Percentiles rank a stretch among this genome's conserved stretches.
phyloP scores from a whole-genome alignment of 1,140 invertebrate genomes.

The Hydropsyche tenuis region DNA sequence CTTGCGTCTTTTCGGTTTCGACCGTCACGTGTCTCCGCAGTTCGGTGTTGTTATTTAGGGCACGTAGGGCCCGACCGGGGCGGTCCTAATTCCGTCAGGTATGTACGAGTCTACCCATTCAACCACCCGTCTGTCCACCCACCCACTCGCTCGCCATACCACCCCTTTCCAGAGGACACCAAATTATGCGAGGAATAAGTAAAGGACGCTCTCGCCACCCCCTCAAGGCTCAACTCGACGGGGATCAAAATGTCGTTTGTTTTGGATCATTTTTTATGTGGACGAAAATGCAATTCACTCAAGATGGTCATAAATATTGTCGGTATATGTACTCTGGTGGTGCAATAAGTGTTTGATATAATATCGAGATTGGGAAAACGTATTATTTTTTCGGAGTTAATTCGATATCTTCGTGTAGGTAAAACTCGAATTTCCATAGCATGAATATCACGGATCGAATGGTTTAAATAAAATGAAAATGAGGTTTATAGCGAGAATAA shows the following conservation, averaged over 20 bases:
- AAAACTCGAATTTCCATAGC: too few relatives aligned
- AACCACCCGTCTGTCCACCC: too few relatives aligned
- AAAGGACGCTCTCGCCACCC: conserved; percentile 14
- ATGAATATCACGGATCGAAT: too few relatives aligned
- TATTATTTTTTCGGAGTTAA: too few relatives aligned
- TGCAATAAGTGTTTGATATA: too few relatives aligned
- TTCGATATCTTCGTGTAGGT: too few relatives aligned
- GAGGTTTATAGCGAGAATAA: too few relatives aligned
- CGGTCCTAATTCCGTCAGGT: conserved; percentile 25
- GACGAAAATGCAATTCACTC: too few relatives aligned
- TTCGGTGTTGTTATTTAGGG: conserved; percentile 22
- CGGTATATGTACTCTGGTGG: too few relatives aligned
- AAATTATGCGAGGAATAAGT: conserved; percentile 34
- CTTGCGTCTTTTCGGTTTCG: not conserved
- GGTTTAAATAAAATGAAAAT: too few relatives aligned
- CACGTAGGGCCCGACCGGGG: conserved; percentile 19
- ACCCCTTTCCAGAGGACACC: not conserved
- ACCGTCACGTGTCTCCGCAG: conserved; percentile 3
- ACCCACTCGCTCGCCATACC: not conserved
- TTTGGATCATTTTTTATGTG: conserved; percentile 6
- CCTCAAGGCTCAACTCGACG: not conserved
- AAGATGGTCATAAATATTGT: too few relatives aligned
- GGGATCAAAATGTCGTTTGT: conserved; percentile 21
- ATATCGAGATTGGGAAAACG: too few relatives aligned
- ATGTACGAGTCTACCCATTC: not conserved